phyloP scores from a whole-genome alignment of 2,113 vertebrate genomes.

The Cochlearius cochlearius region DNA sequence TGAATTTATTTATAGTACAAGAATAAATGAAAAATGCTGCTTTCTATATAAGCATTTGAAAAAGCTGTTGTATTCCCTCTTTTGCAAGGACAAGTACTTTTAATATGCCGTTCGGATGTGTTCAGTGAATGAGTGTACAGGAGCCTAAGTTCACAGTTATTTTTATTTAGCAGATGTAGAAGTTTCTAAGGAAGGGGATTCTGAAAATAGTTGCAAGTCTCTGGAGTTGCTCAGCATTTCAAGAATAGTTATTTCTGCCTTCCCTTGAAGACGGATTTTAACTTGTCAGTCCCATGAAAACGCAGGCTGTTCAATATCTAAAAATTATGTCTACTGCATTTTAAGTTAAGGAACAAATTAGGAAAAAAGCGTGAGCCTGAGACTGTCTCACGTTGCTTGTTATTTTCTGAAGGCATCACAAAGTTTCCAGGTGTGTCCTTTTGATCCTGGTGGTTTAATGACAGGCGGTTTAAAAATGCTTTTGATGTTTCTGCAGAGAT shows the following conservation, averaged over 20 bases:
- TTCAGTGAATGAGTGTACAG: not conserved
- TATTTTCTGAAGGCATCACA: not conserved
- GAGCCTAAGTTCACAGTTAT: not conserved
- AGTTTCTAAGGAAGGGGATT: not conserved
- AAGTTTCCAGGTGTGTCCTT: not conserved
- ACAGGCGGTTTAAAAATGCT: not conserved
- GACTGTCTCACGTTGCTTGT: not conserved
- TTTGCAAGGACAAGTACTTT: not conserved
- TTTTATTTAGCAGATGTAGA: constrained; percentile 24
- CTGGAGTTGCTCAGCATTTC: not conserved
- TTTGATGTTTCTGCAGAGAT: not conserved
- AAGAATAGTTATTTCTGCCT: not conserved
- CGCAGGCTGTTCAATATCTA: not conserved
- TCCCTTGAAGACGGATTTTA: not conserved
- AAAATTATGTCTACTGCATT: not conserved
- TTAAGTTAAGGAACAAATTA: not conserved
- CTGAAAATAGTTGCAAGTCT: constrained; percentile 13
- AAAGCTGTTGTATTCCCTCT: not conserved
- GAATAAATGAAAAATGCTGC: not conserved
- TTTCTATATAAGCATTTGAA: not conserved
- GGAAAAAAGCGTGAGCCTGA: not conserved
- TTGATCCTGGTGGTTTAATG: not conserved
- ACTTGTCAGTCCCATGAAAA: not conserved
- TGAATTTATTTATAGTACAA: not conserved
- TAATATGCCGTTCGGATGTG: not conserved